Percentiles rank a stretch among this genome's conserved stretches.
These are phyloP conservation scores for Herminia tarsipennalis DNA, from an alignment of 2,888 invertebrate genomes.

Conservation along the genomic window DNA sequence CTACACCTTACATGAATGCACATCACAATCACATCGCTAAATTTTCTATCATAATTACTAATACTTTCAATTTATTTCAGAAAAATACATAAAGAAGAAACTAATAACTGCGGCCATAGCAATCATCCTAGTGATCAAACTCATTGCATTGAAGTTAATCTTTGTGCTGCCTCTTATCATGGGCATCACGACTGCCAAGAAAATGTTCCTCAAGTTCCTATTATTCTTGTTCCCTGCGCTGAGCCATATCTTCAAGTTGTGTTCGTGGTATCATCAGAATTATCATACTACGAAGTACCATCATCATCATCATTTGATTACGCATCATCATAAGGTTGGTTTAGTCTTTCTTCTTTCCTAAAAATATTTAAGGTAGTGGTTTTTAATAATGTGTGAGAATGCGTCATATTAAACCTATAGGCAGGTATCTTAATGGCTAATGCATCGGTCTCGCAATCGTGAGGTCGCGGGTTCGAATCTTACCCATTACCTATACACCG, in stretches of 20 bases:
- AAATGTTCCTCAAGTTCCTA: constrained; percentile 91
- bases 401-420: too few species aligned
- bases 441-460: too few species aligned
- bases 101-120: constrained; percentile 91
- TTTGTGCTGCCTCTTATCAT: constrained; percentile 92
- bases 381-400: too few species aligned
- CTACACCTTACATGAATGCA: too few species aligned
- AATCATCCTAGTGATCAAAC: constrained; percentile 90
- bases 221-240: constrained; percentile 93
- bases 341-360: too few species aligned
- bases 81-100: constrained; percentile 91
- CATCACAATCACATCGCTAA: too few species aligned
- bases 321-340: constrained; percentile 88
- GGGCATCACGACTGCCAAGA: constrained; percentile 93
- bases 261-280: constrained; percentile 92
- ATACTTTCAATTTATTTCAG: constrained; percentile 80
- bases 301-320: constrained; percentile 93
- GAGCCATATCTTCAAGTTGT: constrained; percentile 93
- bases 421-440: too few species aligned
- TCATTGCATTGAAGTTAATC: constrained; percentile 92
- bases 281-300: constrained; percentile 91
- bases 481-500: too few species aligned
- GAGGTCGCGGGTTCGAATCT: too few species aligned
- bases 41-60: not conserved
- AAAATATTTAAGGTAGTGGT: not conserved